These are phyloP conservation scores for Cherax destructor DNA, from an alignment of 1,140 invertebrate genomes.

Conservation along the genomic window DNA sequence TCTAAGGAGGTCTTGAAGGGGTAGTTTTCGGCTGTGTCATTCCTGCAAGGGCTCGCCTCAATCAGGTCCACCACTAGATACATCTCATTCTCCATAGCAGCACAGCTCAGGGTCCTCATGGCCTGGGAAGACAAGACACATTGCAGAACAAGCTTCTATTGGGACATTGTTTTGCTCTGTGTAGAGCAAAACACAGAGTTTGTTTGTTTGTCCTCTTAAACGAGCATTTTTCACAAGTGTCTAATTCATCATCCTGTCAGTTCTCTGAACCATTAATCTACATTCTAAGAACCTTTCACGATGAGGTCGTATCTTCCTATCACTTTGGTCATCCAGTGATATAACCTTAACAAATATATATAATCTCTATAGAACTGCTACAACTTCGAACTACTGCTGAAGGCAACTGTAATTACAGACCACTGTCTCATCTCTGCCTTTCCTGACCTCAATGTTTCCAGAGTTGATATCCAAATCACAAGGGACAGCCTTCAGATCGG, in stretches of 20 bases:
- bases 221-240: not conserved
- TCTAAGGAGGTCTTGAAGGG: constrained; percentile 28
- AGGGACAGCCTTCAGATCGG: constrained; percentile 71
- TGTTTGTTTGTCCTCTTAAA: not conserved
- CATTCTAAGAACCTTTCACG: not conserved
- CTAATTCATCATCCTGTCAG: not conserved
- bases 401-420: not conserved
- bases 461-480: not conserved
- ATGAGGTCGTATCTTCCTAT: not conserved
- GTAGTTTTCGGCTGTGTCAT: not conserved
- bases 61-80: constrained; percentile 40
- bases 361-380: not conserved
- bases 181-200: not conserved
- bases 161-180: not conserved
- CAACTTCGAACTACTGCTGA: not conserved
- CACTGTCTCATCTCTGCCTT: not conserved
- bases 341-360: too few species aligned
- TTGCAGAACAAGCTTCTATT: not conserved
- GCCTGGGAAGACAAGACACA: not conserved
- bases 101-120: constrained; percentile 32
- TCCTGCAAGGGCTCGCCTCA: constrained; percentile 34
- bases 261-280: not conserved
- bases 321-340: too few species aligned
- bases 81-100: constrained; percentile 34
- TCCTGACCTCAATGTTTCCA: not conserved